Evolutionary conservation across 2,113 vertebrate genomes (phyloP).

Genomic region (Plecturocebus donacophilus): DNA sequence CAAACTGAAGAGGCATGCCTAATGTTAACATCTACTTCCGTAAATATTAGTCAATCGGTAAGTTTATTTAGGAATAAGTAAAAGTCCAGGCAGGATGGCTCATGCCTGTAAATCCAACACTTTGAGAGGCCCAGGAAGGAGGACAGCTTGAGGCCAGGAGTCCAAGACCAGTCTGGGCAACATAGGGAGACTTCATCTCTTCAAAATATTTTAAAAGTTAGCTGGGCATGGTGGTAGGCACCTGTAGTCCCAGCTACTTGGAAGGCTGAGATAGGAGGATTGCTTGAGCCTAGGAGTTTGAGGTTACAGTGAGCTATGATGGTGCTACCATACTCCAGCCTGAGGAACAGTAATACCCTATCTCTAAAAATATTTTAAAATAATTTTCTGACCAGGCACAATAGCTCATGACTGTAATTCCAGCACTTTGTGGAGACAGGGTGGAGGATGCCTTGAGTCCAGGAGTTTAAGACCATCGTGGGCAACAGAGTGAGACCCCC

Average conservation of each 20-base stretch:
- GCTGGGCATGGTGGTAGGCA: neutral
- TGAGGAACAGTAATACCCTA: too few relatives aligned
- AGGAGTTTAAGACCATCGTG: too few relatives aligned
- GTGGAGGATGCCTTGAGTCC: too few relatives aligned
- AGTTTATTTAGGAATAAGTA: constrained; percentile 18
- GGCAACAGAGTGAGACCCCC: too few relatives aligned
- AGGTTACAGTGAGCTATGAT: neutral
- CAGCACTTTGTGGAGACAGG: too few relatives aligned
- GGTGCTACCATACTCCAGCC: neutral
- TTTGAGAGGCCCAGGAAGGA: neutral
- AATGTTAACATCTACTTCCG: neutral
- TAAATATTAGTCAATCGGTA: neutral
- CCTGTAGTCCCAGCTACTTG: neutral
- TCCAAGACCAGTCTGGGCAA: neutral
- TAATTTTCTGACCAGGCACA: too few relatives aligned
- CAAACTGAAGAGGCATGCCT: neutral
- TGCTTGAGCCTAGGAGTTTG: neutral
- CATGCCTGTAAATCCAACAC: neutral
- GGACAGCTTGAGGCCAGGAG: neutral
- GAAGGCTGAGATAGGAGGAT: neutral
- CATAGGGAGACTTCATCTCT: neutral
- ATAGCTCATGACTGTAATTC: too few relatives aligned
- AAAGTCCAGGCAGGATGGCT: neutral
- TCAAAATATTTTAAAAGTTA: neutral
- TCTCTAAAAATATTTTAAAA: neutral